Base-by-base conservation (phyloP, 2,888 invertebrate genomes). In the Coleophora flavipennella region DNA sequence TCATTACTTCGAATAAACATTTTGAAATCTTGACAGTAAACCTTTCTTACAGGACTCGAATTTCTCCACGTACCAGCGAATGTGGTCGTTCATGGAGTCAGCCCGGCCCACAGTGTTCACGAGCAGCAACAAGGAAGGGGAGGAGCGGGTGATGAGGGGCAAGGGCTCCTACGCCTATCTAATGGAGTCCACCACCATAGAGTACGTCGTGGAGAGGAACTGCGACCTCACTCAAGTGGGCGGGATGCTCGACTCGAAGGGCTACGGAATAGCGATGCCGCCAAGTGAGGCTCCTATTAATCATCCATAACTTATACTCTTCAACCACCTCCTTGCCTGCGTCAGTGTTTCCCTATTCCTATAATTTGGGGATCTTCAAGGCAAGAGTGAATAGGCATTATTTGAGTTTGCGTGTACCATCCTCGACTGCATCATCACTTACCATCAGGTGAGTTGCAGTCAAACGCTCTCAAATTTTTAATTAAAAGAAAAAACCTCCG, bases 171-270 rank as follows among this genome's bases (percentile, higher is more conserved):
- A 98, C 68, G 99, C 99, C 1, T 99, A 95, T 67, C 87, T 99
- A 25, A 97, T 99, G 96, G 99, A 99, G 76, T 97, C 96, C 0
- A 96, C 97, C 0, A 93, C 95, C 14, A 95, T 99, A 48, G 99
- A 99, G 67, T 99, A 98, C 64, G 92, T 92, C 31, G 92, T 95
- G 36, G 94, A 96, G 67, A 86, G 95, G 47, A 92, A 95, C 62
- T 97, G 97, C 62, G 94, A 95, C 47, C 88, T 97, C 46, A 93
- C 93, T 32, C 94, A 95, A 86, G 92, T 97, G 14, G 97, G 97
- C 1, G 93, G 95, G 1, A 90, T 95, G 85, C 86, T 97, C 35
- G 97, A 97, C 70, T 94, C 93, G 8, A 97, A 97, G 72, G 96
- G 97, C 58, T 97, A 97, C 62, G 97, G 97, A 35, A 96, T 97